Conservation (phyloP, 2,113 vertebrate species). For the Sardina pilchardus region DNA sequence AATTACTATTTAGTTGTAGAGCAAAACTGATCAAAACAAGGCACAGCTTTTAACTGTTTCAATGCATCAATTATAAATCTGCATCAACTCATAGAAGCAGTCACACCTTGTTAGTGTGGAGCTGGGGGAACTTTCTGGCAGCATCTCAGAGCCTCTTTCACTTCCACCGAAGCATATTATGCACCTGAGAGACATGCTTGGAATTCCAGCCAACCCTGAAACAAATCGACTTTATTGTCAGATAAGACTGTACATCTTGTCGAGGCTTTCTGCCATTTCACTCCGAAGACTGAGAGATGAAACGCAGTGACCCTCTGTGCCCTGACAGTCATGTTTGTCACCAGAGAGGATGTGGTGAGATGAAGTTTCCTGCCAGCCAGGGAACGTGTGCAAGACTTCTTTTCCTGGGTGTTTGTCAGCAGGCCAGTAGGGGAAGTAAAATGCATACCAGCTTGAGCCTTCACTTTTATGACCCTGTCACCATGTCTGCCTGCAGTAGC, state of each 20-base stretch:
- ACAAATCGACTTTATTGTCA: not conserved
- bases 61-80: too few species aligned
- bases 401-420: not conserved
- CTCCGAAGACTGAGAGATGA: not conserved
- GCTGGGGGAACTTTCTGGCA: not conserved
- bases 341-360: not conserved
- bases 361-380: not conserved
- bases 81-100: too few species aligned
- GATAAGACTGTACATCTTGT: not conserved
- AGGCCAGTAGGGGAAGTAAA: not conserved
- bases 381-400: not conserved
- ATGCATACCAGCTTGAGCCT: not conserved
- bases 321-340: not conserved
- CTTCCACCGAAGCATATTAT: not conserved
- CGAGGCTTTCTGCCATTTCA: not conserved
- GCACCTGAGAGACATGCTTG: not conserved
- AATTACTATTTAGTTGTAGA: too few species aligned
- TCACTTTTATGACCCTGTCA: not conserved
- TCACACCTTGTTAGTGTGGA: not conserved
- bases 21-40: too few species aligned
- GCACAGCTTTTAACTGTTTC: too few species aligned
- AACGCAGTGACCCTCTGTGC: not conserved
- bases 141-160: not conserved
- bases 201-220: not conserved
- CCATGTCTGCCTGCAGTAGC: not conserved